phyloP scores from a whole-genome alignment of 2,797 vertebrate species.

The Gymnothorax javanicus region DNA sequence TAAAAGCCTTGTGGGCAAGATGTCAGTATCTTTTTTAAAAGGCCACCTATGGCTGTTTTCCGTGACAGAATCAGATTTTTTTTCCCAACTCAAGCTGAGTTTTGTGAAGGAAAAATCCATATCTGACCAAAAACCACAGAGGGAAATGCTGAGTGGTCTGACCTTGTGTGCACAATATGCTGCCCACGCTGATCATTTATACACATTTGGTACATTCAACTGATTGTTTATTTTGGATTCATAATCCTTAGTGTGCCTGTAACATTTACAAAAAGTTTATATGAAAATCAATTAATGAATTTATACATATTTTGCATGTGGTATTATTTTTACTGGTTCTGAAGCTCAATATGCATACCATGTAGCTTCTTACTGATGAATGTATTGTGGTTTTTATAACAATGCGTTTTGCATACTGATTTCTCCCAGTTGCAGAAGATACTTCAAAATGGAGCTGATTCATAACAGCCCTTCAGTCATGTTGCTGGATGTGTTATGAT shows the following conservation, averaged over 20 bases:
- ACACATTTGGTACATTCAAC: background rate
- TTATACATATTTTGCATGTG: background rate
- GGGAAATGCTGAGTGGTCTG: background rate
- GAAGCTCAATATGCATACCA: background rate
- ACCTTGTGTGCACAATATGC: background rate
- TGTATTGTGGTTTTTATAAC: background rate
- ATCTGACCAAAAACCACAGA: background rate
- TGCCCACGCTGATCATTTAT: background rate
- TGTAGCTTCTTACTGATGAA: background rate
- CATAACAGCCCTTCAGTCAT: background rate
- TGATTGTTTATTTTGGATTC: background rate
- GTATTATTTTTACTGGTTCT: background rate
- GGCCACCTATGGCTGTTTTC: background rate
- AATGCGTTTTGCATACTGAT: background rate
- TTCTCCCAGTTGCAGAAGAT: background rate
- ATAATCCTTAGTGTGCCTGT: background rate
- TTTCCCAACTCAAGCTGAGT: background rate
- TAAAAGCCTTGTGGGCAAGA: conserved; percentile 17
- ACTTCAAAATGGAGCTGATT: background rate
- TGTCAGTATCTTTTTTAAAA: conserved; percentile 4
- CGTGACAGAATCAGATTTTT: background rate
- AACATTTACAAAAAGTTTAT: background rate
- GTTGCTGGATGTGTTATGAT: background rate
- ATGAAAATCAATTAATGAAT: background rate
- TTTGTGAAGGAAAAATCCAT: background rate